These are phyloP conservation scores for Colistium nudipinnis DNA, from an alignment of 2,113 vertebrate species.

Conservation along the genomic window DNA sequence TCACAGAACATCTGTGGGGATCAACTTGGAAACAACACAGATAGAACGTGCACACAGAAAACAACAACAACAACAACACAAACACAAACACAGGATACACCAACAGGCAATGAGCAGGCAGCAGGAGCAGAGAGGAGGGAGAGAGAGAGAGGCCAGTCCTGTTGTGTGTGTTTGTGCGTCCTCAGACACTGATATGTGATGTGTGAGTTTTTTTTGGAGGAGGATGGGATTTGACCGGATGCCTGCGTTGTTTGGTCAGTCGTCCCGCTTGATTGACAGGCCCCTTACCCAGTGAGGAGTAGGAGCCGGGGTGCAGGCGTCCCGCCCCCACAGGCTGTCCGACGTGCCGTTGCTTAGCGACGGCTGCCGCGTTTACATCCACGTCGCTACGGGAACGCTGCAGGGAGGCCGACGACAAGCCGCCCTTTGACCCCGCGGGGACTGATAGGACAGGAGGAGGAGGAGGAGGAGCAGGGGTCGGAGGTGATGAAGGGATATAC, in stretches of 20 bases:
- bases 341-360: slow-evolving; percentile 89
- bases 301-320: slow-evolving; percentile 87
- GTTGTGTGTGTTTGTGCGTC: slow-evolving; percentile 23
- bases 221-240: background rate
- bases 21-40: slow-evolving; percentile 1
- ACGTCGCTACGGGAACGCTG: slow-evolving; percentile 96
- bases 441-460: slow-evolving; percentile 77
- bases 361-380: slow-evolving; percentile 92
- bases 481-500: slow-evolving; percentile 60
- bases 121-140: slow-evolving; percentile 26
- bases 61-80: slow-evolving; percentile 30
- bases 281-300: slow-evolving; percentile 90
- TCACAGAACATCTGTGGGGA: slow-evolving; percentile 58
- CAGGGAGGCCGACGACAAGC: slow-evolving; percentile 84
- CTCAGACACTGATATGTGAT: background rate
- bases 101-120: slow-evolving; percentile 48
- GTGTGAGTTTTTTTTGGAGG: background rate
- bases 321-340: slow-evolving; percentile 82
- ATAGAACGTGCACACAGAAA: slow-evolving; percentile 57
- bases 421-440: slow-evolving; percentile 83
- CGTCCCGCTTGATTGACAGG: slow-evolving; percentile 35
- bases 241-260: slow-evolving; percentile 27
- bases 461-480: slow-evolving; percentile 54
- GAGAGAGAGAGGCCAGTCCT: slow-evolving; percentile 37
- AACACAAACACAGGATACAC: slow-evolving; percentile 54